Base-by-base conservation (phyloP, 2,888 invertebrate genomes). In the Synergus umbraculus region DNA sequence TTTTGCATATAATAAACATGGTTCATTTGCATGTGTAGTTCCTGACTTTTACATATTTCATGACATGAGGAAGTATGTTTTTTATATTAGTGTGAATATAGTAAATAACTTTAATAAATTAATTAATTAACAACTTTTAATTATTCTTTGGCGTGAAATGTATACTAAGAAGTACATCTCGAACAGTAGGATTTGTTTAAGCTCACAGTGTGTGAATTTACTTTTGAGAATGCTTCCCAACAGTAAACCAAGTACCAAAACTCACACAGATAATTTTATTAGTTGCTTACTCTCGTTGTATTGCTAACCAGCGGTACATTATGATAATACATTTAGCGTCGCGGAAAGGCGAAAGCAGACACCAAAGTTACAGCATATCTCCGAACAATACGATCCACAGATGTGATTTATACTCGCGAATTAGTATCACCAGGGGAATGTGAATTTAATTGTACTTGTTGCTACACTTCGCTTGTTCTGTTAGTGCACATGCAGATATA, bases 221-320 rank as follows among this genome's bases (percentile, higher is more conserved):
- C 54, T 54, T 73, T 9, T 73, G 29, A 5, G 22, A 22, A 60
- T 60, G 12, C 60, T 29, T 18, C 12, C 12, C 1, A 79, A 78
- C 77, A 79, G 78, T 80, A 83, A 88, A 84, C 86, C 85, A 85
- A 87, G 83, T 83, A 84, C 82, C 77, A 81, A 86, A 22, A 86
- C 85, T 86, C 83, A 83, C 73, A 79, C 69, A 78, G 81, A 85
- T 88, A 88, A 88, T 87, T 88, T 86, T 85, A 85, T 87, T 86
- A 88, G 83, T 86, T 86, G 84, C 86, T 87, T 85, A 85, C 85
- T 84, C 73, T 29, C 82, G 82, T 86, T 86, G 85, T 87, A 87
- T 88, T 86, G 81, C 82, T 87, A 87, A 87, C 87, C 86, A 86
- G 84, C 83, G 83, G 85, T 87, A 84, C 85, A 86, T 88, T 85